Base-by-base conservation (phyloP, 2,888 invertebrate genomes). In the Idaea biselata region DNA sequence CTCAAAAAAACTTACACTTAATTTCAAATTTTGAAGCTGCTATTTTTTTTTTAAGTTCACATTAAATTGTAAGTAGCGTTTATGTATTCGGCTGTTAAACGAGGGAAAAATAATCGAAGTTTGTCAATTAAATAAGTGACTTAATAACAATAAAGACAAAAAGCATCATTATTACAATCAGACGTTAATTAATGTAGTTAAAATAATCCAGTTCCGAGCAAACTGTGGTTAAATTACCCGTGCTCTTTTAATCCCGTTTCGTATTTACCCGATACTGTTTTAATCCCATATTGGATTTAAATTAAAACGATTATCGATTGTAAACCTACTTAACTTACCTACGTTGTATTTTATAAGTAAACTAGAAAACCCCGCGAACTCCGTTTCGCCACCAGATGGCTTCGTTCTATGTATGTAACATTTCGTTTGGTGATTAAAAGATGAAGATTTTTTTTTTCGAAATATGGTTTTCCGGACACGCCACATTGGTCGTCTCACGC, bases 141-240 rank as follows among this genome's bases (percentile, higher is more conserved):
- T 44, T 44, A 14, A 44, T 14, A 44, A 44, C 44, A 44, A 44
- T 44, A 44, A 44, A 44, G 44, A 14, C 44, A 44, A 44, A 33
- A 44, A 44, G 44, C 44, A 44, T 44, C 44, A 17, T 56, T 56
- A 68, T 68, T 64, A 63, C 68, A 66, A 68, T 68, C 62, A 62
- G 63, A 71, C 74, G 75, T 78, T 77, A 79, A 79, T 81, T 75
- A 73, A 64, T 67, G 61, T 74, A 75, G 77, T 82, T 80, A 78
- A 79, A 79, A 78, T 78, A 79, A 80, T 76, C 79, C 74, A 73
- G 69, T 67, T 71, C 73, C 68, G 71, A 66, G 58, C 68, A 70
- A 73, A 71, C 76, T 66, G 71, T 66, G 66, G 80, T 76, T 79
- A 80, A 86, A 85, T 84, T 84, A 82, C 81, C 83, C 80, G 84